Evolutionary conservation across 2,888 invertebrate genomes (phyloP), one percentile per base, ranked within the genome.

Genomic region (Graphium colonna): DNA sequence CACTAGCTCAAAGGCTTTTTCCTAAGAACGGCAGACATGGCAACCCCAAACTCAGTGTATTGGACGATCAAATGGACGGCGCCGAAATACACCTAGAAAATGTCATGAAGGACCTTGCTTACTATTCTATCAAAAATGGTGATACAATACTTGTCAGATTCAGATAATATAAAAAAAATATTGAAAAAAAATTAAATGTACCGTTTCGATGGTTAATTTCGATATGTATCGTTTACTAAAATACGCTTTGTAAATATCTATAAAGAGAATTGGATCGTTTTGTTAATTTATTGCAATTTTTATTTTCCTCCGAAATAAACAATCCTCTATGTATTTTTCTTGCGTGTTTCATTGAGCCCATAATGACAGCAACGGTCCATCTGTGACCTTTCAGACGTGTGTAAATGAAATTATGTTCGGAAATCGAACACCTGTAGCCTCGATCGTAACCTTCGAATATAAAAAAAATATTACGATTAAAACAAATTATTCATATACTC

Each of bases 121-220:
- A 93, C 77, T 98, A 94, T 81, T 96, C 97, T 0, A 88, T 97
- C 38, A 95, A 95, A 82, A 94, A 95, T 67, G 95, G 95, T 56
- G 97, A 97, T 81, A 92, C 91, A 55, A 93, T 98, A 63, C 82
- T 94, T 57, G 95, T 94, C 7, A 92, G 92, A 67, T 94, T 92
- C 91, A 82, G 82, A 67, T 89, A 84, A 77, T 45, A 64, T 71
- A 57, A 56, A 52, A 17, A 33, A 33, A 72, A 73, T 67, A 67
- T 60, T 60, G 42, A 55, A 58, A 49, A 49, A 53, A 52, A 40
- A 50, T 52, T 5, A 31, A 10, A 31, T n/a, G n/a, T n/a, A n/a
- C n/a, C n/a, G n/a, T n/a, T 36, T 36, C 36, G 12, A 10, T 36
- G 13, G 9, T 12, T 12, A 36, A 31, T 7, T 55, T 64, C 57